phyloP scores from a whole-genome alignment of 2,888 invertebrate species.

The Cephus runcator region DNA sequence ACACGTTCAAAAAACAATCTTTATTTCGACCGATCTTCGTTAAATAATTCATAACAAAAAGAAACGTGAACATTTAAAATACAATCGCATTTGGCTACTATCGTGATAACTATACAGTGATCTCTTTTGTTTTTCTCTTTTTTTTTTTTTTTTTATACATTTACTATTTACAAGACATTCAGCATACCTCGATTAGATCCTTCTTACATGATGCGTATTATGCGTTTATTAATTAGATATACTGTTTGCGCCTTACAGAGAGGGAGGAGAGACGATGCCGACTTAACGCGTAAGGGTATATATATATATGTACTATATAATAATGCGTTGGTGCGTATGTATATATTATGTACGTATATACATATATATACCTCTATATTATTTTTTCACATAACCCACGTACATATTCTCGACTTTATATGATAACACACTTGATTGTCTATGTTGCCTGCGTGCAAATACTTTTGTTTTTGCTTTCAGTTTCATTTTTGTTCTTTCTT shows the following conservation, averaged over 20 bases:
- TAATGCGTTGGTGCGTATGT: not conserved
- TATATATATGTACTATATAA: not conserved
- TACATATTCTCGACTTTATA: not conserved
- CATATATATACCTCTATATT: not conserved
- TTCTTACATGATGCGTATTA: not conserved
- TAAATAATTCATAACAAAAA: conserved; percentile 45
- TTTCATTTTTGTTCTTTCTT: not conserved
- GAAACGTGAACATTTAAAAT: conserved; percentile 46
- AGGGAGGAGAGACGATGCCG: not conserved
- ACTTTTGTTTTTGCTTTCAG: not conserved
- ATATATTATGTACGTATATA: not conserved
- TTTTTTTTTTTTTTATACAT: conserved; percentile 28
- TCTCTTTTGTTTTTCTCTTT: not conserved
- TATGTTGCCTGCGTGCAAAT: not conserved
- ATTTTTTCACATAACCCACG: not conserved
- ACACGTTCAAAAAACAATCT: conserved; percentile 37
- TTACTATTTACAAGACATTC: conserved; percentile 49
- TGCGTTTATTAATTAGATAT: not conserved
- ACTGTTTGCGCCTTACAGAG: not conserved
- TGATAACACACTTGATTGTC: not conserved
- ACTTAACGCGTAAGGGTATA: not conserved
- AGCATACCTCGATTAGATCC: conserved; percentile 26
- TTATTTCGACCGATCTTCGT: conserved; percentile 45
- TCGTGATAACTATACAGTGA: conserved; percentile 20
- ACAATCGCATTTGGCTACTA: conserved; percentile 33